A percentile compares a stretch with the other conserved stretches of the same genome.
Evolutionary conservation across 2,797 vertebrate genomes (phyloP).

Genomic region (Leptatherina wallacei): DNA sequence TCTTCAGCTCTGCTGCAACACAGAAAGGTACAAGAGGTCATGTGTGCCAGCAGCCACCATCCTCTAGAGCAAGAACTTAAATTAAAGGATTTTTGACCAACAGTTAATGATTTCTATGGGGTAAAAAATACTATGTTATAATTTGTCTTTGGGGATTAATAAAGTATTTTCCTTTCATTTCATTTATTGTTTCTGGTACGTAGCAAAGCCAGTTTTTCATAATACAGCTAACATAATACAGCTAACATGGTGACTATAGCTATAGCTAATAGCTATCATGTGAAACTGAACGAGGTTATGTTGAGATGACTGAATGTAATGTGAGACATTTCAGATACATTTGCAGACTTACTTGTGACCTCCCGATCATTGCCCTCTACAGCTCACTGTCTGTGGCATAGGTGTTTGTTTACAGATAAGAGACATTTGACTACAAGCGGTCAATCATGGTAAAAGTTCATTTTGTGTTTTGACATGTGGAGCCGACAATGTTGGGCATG

Average conservation of each 20-base stretch:
- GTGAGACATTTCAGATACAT: not conserved
- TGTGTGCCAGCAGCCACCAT: no score
- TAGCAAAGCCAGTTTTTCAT: not conserved
- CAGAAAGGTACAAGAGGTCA: no score
- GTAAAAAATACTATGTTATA: no score
- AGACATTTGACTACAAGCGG: not conserved
- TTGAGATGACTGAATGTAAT: not conserved
- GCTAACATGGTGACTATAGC: not conserved
- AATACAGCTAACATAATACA: not conserved
- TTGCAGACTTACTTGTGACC: not conserved
- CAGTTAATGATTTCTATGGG: no score
- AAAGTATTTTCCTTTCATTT: not conserved
- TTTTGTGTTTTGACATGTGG: not conserved
- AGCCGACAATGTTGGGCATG: not conserved
- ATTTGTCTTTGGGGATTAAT: not conserved
- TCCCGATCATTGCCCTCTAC: not conserved
- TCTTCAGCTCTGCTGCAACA: no score
- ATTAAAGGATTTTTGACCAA: no score
- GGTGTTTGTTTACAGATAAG: slow-evolving; percentile 1
- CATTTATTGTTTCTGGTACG: not conserved
- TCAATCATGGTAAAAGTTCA: not conserved
- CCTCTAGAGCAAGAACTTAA: no score
- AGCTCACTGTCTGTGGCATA: not conserved
- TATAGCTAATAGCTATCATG: no score
- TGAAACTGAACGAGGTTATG: not conserved